Evolutionary conservation across 2,797 vertebrate genomes (phyloP).

Genomic region (Coreius guichenoti): DNA sequence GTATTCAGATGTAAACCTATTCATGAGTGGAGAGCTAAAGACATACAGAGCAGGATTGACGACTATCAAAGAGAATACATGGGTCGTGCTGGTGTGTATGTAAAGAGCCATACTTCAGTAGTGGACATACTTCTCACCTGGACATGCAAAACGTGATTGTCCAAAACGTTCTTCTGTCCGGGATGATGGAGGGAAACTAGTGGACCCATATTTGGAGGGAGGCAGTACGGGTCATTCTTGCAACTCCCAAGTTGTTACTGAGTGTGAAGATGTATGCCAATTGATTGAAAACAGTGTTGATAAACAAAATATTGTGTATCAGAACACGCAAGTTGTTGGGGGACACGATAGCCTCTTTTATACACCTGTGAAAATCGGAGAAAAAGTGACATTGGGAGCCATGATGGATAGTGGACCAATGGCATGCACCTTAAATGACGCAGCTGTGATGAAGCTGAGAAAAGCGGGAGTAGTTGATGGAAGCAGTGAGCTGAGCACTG

Average conservation of each 20-base stretch:
- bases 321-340: constrained; percentile 30
- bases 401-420: constrained; percentile 32
- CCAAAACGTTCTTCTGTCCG: no score
- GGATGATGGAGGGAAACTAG: no score
- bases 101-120: constrained; percentile 26
- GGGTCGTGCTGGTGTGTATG: not conserved
- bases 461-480: no score
- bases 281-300: not conserved
- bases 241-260: no score
- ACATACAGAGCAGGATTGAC: constrained; percentile 8
- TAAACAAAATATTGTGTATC: not conserved
- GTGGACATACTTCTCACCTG: no score
- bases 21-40: not conserved
- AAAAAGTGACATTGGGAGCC: not conserved
- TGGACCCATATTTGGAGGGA: no score
- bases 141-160: no score
- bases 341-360: constrained; percentile 38
- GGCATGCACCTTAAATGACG: not conserved
- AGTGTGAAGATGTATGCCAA: no score
- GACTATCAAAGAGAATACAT: constrained; percentile 5
- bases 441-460: not conserved
- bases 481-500: no score
- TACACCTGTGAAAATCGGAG: constrained; percentile 23
- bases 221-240: no score
- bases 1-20: constrained; percentile 35